A percentile compares a stretch with the other conserved stretches of the same genome.
Evolutionary conservation across 2,888 invertebrate species (phyloP).

Genomic region (Drosophila borealis): DNA sequence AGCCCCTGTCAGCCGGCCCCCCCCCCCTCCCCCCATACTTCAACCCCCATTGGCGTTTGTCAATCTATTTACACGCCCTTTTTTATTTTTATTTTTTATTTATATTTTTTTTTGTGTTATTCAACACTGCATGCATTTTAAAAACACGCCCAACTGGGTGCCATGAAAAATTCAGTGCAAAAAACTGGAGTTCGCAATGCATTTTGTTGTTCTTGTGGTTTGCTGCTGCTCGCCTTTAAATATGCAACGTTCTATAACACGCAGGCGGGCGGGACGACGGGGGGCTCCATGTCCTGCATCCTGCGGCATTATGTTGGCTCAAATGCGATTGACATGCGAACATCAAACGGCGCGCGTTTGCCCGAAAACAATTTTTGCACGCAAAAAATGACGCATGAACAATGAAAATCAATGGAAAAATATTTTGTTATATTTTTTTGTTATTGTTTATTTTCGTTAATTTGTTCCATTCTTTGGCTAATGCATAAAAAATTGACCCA

Average conservation of each 20-base stretch:
- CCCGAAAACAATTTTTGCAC: constrained; percentile 4
- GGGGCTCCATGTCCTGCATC: constrained; percentile 10
- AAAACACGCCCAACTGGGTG: constrained; percentile 1
- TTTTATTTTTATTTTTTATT: constrained; percentile 48
- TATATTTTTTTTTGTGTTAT: constrained; percentile 9
- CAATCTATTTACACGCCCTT: constrained; percentile 56
- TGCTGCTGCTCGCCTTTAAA: constrained; percentile 52
- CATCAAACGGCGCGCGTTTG: constrained; percentile 30
- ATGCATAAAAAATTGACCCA: constrained; percentile 75
- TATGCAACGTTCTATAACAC: constrained; percentile 70
- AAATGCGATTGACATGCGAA: constrained; percentile 70
- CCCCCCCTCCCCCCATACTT: not conserved
- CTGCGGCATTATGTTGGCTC: constrained; percentile 67
- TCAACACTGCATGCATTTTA: constrained; percentile 12
- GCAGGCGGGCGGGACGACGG: constrained; percentile 8
- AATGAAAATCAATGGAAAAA: not conserved
- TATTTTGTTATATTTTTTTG: not conserved
- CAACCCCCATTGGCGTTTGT: constrained; percentile 10
- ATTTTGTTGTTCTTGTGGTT: constrained; percentile 6
- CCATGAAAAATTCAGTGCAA: constrained; percentile 56
- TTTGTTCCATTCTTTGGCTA: constrained; percentile 35
- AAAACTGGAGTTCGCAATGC: constrained; percentile 17
- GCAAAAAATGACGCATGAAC: too few relatives aligned
- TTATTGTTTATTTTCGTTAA: not conserved
- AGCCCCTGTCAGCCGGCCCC: not conserved